Percentiles rank a stretch among this genome's conserved stretches.
Evolutionary conservation across 2,113 vertebrate species (phyloP).

Genomic region (Condylura cristata): DNA sequence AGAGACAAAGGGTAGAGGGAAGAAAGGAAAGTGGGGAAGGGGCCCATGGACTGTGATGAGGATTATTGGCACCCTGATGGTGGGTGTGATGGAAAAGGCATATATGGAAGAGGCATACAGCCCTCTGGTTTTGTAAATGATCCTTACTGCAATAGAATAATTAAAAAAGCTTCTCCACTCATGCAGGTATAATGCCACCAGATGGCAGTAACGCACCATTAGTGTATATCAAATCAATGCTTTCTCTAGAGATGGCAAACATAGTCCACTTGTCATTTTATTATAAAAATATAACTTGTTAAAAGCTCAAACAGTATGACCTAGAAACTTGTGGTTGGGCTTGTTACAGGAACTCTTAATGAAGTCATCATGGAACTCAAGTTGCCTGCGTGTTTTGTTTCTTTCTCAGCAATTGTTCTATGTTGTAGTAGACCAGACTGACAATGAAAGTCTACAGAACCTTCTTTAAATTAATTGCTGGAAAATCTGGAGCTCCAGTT

Average conservation of each 20-base stretch:
- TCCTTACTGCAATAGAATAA: not conserved
- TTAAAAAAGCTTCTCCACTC: not conserved
- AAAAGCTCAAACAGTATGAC: not conserved
- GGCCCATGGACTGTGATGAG: no score
- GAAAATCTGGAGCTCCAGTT: not conserved
- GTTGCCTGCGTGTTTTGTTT: not conserved
- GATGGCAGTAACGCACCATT: conserved; percentile 28
- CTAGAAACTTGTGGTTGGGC: not conserved
- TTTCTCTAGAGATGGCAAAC: not conserved
- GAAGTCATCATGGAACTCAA: not conserved
- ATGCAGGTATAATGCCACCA: conserved; percentile 52
- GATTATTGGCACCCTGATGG: no score
- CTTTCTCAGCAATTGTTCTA: not conserved
- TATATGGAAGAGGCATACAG: no score
- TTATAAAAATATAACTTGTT: not conserved
- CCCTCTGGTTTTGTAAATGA: not conserved
- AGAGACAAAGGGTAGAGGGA: no score
- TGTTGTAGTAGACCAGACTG: not conserved
- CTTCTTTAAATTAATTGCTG: not conserved
- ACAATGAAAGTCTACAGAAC: not conserved
- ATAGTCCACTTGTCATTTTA: not conserved
- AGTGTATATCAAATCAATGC: accelerated
- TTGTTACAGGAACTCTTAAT: not conserved
- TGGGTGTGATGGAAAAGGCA: no score
- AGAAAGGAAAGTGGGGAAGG: no score